Conservation (phyloP, 2,888 invertebrate genomes). For the Conchocele bisecta region DNA sequence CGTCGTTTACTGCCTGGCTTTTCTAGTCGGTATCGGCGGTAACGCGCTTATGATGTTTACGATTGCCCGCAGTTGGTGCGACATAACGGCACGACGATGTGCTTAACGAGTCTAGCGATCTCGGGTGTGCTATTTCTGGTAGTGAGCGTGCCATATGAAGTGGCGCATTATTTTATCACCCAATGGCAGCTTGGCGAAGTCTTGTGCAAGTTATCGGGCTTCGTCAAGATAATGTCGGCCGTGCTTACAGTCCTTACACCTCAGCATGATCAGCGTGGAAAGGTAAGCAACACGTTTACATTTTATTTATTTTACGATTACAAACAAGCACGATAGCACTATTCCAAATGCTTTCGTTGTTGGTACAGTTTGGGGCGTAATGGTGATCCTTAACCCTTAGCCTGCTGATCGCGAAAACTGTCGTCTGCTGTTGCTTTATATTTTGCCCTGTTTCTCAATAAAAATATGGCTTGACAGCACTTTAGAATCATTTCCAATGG, state of each 20-base stretch:
- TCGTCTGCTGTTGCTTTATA: too few relatives aligned
- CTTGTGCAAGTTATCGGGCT: conserved; percentile 83
- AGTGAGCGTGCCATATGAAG: conserved; percentile 83
- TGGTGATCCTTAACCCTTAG: too few relatives aligned
- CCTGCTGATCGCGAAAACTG: too few relatives aligned
- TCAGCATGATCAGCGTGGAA: conserved; percentile 84
- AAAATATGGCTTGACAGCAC: too few relatives aligned
- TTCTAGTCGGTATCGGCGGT: conserved; percentile 83
- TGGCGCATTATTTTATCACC: conserved; percentile 81
- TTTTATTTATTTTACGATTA: too few relatives aligned
- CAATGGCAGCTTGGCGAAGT: conserved; percentile 82
- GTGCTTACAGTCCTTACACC: conserved; percentile 84
- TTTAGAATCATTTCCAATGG: too few relatives aligned
- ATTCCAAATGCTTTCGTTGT: not conserved
- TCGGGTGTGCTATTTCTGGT: conserved; percentile 83
- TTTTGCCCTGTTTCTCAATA: too few relatives aligned
- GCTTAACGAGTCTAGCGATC: conserved; percentile 76
- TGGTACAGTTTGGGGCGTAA: not conserved
- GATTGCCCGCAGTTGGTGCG: conserved; percentile 81
- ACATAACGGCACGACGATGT: conserved; percentile 77
- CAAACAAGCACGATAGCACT: too few relatives aligned
- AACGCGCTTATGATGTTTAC: conserved; percentile 83
- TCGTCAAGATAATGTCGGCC: conserved; percentile 83
- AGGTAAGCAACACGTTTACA: conserved; percentile 81
- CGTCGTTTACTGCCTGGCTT: conserved; percentile 70